A percentile compares a stretch with the other conserved stretches of the same genome.
phyloP scores from a whole-genome alignment of 2,113 vertebrate species.

The Spea multiplicata region DNA sequence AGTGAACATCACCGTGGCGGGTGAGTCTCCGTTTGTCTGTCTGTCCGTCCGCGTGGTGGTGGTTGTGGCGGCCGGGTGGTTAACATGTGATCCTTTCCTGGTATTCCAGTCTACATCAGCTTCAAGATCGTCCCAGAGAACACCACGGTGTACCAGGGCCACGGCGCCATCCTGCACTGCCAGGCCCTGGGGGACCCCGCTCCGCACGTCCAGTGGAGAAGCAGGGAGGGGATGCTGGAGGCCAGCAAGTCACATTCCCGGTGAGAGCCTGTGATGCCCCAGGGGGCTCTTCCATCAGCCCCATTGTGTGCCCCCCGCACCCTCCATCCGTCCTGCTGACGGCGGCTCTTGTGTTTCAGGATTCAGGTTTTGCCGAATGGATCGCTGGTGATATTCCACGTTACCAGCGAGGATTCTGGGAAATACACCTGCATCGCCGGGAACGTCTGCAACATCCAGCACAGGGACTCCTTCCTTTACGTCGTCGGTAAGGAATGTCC shows the following conservation, averaged over 20 bases:
- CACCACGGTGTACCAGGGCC: conserved; percentile 91
- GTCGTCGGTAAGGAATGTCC: conserved; percentile 79
- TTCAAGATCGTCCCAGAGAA: conserved; percentile 89
- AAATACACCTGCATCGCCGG: conserved; percentile 92
- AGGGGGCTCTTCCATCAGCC: too few relatives aligned
- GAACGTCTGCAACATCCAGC: conserved; percentile 93
- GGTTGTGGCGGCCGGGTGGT: too few relatives aligned
- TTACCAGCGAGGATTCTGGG: conserved; percentile 85
- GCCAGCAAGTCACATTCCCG: conserved; percentile 69
- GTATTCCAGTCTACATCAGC: conserved; percentile 77
- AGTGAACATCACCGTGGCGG: conserved; percentile 86
- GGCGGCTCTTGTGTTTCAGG: conserved; percentile 60
- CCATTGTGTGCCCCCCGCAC: too few relatives aligned
- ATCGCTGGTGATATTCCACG: conserved; percentile 83
- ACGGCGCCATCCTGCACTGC: conserved; percentile 91
- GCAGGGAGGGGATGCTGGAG: conserved; percentile 85
- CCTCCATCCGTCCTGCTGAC: too few relatives aligned
- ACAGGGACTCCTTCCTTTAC: conserved; percentile 80
- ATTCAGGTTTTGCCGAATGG: conserved; percentile 92
- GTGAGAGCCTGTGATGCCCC: conserved; percentile 55
- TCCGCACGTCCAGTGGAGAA: conserved; percentile 91
- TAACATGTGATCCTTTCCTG: conserved; percentile 11
- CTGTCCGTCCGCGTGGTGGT: not conserved
- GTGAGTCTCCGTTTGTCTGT: conserved; percentile 58
- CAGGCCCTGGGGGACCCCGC: conserved; percentile 87